A percentile compares a stretch with the other conserved stretches of the same genome.
Conservation (phyloP, 2,888 invertebrate genomes). For the Camponotus fellah region DNA sequence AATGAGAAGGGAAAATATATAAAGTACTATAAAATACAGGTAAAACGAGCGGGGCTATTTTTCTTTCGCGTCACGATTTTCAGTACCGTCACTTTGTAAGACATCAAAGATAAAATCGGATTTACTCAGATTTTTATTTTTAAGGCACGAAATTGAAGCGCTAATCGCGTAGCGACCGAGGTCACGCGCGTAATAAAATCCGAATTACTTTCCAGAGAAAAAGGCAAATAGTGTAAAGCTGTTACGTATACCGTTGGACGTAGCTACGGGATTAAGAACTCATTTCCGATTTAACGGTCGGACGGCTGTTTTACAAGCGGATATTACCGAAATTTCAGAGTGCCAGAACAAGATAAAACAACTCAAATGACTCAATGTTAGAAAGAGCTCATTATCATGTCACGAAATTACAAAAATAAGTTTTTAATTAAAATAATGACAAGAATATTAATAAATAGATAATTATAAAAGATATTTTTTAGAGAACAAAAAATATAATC, state of each 20-base stretch:
- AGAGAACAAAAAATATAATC: background rate
- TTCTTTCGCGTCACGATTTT: slow-evolving; percentile 19
- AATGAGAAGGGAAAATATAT: slow-evolving; percentile 7
- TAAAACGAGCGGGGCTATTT: slow-evolving; percentile 5
- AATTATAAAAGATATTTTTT: background rate
- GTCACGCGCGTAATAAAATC: slow-evolving; percentile 66
- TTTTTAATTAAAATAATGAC: background rate
- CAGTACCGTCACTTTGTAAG: background rate
- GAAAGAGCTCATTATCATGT: background rate
- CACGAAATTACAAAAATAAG: background rate
- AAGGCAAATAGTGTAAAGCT: slow-evolving; percentile 61
- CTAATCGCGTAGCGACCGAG: slow-evolving; percentile 59
- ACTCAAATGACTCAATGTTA: slow-evolving; percentile 42
- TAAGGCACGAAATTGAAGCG: slow-evolving; percentile 59
- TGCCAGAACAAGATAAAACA: slow-evolving; percentile 56
- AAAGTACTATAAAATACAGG: background rate
- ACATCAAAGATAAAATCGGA: slow-evolving; percentile 35
- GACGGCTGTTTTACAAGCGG: slow-evolving; percentile 44
- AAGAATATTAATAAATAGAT: background rate
- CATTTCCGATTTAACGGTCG: slow-evolving; percentile 72
- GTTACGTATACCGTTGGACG: slow-evolving; percentile 39
- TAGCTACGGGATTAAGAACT: slow-evolving; percentile 67
- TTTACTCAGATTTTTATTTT: slow-evolving; percentile 26
- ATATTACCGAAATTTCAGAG: slow-evolving; percentile 65
- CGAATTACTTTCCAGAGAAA: slow-evolving; percentile 58